phyloP scores from a whole-genome alignment of 2,888 invertebrate species.

The Nezara viridula region DNA sequence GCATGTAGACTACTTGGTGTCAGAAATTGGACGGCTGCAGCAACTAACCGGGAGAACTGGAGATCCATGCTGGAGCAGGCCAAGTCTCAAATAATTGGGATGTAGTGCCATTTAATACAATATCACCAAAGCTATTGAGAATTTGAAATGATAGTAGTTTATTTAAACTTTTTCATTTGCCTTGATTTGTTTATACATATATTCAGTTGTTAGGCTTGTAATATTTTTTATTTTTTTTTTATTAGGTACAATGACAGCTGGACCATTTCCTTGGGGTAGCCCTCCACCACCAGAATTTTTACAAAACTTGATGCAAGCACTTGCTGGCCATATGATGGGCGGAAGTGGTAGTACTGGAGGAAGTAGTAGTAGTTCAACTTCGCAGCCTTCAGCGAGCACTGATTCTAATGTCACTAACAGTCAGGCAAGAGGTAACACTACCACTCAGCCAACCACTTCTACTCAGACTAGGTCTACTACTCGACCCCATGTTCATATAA shows the following conservation, averaged over 20 bases:
- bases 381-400: neutral
- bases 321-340: slow-evolving; percentile 70
- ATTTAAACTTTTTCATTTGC: neutral
- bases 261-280: slow-evolving; percentile 69
- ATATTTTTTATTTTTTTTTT: neutral
- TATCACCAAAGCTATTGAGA: neutral
- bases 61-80: too few relatives aligned
- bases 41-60: too few relatives aligned
- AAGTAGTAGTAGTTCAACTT: slow-evolving; percentile 33
- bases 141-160: neutral
- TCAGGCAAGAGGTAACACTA: slow-evolving; percentile 70
- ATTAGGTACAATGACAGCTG: slow-evolving; percentile 63
- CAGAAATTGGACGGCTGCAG: too few relatives aligned
- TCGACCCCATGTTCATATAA: slow-evolving; percentile 78
- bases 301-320: slow-evolving; percentile 73
- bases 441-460: slow-evolving; percentile 79
- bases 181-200: neutral
- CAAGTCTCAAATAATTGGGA: too few relatives aligned
- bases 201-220: neutral
- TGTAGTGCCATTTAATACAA: too few relatives aligned
- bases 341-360: slow-evolving; percentile 62
- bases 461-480: slow-evolving; percentile 80
- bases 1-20: too few relatives aligned
- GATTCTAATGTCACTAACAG: slow-evolving; percentile 58
- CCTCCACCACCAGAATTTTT: slow-evolving; percentile 72